Base-by-base conservation (phyloP, 35 echinoderm and acorn worm species). In the Diadema setosum region DNA sequence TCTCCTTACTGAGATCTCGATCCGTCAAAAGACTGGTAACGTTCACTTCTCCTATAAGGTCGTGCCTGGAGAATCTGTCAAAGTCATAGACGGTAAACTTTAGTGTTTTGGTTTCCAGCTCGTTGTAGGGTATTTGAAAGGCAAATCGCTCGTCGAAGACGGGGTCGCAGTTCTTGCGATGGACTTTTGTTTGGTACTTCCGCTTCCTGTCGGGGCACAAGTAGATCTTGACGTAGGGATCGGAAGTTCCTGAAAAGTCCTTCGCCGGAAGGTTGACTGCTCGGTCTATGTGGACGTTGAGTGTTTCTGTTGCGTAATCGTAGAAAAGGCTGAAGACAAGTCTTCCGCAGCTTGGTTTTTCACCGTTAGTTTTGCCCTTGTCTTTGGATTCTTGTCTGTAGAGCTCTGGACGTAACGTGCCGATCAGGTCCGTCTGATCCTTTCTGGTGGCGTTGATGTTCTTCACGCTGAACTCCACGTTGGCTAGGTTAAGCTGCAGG, bases 181-280 rank as follows among this genome's bases (percentile, higher is more conserved):
- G 86, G 58, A 97, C 95, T 90, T 97, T 97, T 34, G 95, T 97
- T 87, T 97, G 95, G 46, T 90, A 93, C 58, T 97, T 97, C 81
- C 93, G 90, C 83, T 93, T 90, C 50, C 95, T 65, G 45, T 97
- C 95, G 39, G 95, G 95, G 58, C 89, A 97, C 20, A 97, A 84
- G 63, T 97, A 90, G 31, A 98, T 94, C 87, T 94, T 98, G 14
- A 98, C 96, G 70, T 98, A 98, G 39, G 96, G 96, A 64, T 98
- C 96, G 41, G 92, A 94, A 42, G 92, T 98, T 63, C 96, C 96
- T 16, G 88, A 91, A 64, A 98, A 98, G 82, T 98, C 96, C 85
- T 94, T 98, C 21, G 96, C 92, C 49, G 96, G 93, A 44, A 98
- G 89, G 67, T 83, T 84, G 11, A 89, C 87, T 40, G 92, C 96